Evolutionary conservation across 2,113 vertebrate species (phyloP), one percentile per base, ranked within the genome.

Genomic region (Anser brachyrhynchus): DNA sequence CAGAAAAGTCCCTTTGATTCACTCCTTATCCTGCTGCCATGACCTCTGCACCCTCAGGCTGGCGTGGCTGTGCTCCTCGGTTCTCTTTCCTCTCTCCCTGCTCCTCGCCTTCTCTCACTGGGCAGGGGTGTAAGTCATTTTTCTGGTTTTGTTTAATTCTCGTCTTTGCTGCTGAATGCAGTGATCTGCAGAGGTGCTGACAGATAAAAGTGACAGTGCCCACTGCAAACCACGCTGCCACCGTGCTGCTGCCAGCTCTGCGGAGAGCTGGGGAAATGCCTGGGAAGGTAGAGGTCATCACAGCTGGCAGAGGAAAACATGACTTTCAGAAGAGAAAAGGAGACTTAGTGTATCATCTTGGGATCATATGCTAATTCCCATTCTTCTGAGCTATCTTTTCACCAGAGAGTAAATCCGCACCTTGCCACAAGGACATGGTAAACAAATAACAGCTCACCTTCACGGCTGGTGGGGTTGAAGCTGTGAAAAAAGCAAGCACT

Each of bases 171-270:
- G 18, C 39, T 0, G 1, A 84, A 80, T 46, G 26, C 51, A 80
- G 5, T 10, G n/a, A 37, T 59, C 61, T 87, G 37, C 25, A 54
- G 73, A 86, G 13, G 13, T 37, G 75, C 43, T 76, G 73, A 58
- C 1, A 58, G 64, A 15, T 80, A 25, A 20, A 76, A 58, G 64
- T 41, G 17, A 29, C 0, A 0, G 33, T 26, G 33, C 41, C 59
- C 65, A 13, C 19, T 2, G 5, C 57, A 67, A 75, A 78, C 23
- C 51, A 71, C 21, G 5, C 28, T 0, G 0, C 13, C 6, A 26
- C 11, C 33, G 28, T 70, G 46, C 65, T 90, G 79, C 79, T 87
- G 69, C 67, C 22, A 74, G 58, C 59, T 54, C 51, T 0, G 0
- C 33, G 41, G 46, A 49, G 55, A 86, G 49, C 66, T 82, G 8